These are phyloP conservation scores for Platypus cylindrus DNA, from an alignment of 2,888 invertebrate genomes.

Conservation along the genomic window DNA sequence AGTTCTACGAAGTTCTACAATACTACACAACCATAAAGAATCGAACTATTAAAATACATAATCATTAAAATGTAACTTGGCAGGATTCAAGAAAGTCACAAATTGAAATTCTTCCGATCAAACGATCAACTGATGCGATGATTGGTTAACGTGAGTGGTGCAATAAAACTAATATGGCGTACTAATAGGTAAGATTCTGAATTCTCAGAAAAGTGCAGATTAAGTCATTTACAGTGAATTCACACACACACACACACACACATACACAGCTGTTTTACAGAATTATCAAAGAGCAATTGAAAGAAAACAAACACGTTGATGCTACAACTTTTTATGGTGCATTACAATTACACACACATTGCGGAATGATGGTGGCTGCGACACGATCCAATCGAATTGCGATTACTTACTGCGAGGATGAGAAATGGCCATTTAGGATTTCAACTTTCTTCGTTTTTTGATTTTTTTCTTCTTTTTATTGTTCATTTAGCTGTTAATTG, in stretches of 20 bases:
- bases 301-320: conserved; percentile 28
- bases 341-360: conserved; percentile 29
- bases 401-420: too few species aligned
- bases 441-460: too few species aligned
- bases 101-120: conserved; percentile 8
- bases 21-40: too few species aligned
- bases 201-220: conserved; percentile 27
- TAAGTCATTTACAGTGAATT: conserved; percentile 30
- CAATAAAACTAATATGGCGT: conserved; percentile 13
- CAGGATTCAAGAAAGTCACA: conserved; percentile 11
- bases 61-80: conserved; percentile 9
- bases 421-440: too few species aligned
- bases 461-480: too few species aligned
- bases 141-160: conserved; percentile 9
- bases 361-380: conserved; percentile 22
- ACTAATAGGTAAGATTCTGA: conserved; percentile 16
- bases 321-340: conserved; percentile 28
- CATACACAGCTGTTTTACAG: conserved; percentile 27
- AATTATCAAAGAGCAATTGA: conserved; percentile 24
- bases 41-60: conserved; percentile 1
- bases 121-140: too few species aligned
- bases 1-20: too few species aligned
- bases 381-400: conserved; percentile 18
- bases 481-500: too few species aligned
- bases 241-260: too few species aligned